These are phyloP conservation scores for Protobothrops mucrosquamatus DNA, from an alignment of 2,113 vertebrate genomes.

Conservation along the genomic window DNA sequence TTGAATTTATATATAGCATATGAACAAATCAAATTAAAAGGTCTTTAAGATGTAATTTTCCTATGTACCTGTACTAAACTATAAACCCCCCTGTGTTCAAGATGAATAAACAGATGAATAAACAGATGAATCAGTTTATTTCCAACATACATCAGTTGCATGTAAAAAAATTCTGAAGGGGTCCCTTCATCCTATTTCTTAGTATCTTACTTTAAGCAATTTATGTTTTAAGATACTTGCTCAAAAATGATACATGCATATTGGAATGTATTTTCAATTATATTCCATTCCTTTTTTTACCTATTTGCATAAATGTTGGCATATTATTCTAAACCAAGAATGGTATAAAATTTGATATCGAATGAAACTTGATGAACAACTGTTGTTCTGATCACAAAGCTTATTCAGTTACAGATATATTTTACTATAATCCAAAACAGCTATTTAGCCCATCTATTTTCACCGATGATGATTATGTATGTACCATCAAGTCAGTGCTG, in stretches of 20 bases:
- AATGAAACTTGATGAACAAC: background rate
- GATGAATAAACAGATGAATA: too few relatives aligned
- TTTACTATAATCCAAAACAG: background rate
- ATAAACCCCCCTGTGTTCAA: background rate
- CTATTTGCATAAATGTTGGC: background rate
- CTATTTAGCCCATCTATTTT: background rate
- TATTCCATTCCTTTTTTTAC: background rate
- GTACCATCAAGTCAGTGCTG: background rate
- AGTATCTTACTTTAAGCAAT: background rate
- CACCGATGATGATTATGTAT: background rate
- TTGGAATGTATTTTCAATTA: background rate
- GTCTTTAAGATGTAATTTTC: background rate
- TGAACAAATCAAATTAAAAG: background rate
- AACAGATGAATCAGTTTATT: background rate
- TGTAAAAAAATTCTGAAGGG: background rate
- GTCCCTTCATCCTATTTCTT: background rate
- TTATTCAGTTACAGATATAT: background rate
- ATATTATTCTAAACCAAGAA: background rate
- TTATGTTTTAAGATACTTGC: background rate
- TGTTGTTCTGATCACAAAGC: background rate
- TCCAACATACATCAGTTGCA: background rate
- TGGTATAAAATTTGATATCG: background rate
- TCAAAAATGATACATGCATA: background rate
- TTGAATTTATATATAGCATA: background rate
- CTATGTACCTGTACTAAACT: background rate